Percentiles rank a stretch among this genome's conserved stretches.
Conservation (phyloP, 1,140 invertebrate genomes). For the Pantala flavescens region DNA sequence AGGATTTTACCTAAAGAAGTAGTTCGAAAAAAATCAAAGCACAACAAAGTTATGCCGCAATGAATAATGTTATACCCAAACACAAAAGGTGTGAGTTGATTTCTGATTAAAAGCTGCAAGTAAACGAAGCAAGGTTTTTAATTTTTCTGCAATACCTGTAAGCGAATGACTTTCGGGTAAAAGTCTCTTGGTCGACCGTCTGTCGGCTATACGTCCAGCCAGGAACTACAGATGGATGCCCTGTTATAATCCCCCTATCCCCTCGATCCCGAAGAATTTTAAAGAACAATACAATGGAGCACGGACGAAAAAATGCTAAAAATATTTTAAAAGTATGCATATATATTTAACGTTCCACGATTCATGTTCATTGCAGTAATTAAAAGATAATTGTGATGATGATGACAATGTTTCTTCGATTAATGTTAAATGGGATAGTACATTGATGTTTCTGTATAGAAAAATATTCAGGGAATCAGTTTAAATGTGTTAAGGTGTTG, state of each 20-base stretch:
- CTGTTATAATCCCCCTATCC: neutral
- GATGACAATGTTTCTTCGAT: neutral
- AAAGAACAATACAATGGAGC: neutral
- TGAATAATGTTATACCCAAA: too few relatives aligned
- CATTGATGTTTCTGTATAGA: neutral
- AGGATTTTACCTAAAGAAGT: too few relatives aligned
- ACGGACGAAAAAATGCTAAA: neutral
- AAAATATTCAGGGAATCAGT: neutral
- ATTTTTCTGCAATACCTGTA: too few relatives aligned
- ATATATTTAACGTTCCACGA: neutral
- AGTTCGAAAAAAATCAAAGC: too few relatives aligned
- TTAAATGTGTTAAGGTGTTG: neutral
- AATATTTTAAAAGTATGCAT: neutral
- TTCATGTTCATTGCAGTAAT: constrained; percentile 7
- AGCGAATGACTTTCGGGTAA: too few relatives aligned
- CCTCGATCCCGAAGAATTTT: neutral
- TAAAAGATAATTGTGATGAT: neutral
- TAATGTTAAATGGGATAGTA: neutral
- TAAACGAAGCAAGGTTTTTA: too few relatives aligned
- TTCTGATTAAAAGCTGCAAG: too few relatives aligned
- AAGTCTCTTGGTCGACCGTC: too few relatives aligned
- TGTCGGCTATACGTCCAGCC: too few relatives aligned
- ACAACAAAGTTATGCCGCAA: too few relatives aligned
- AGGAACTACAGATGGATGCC: neutral
- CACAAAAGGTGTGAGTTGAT: too few relatives aligned